Conservation (phyloP, 2,113 vertebrate species). For the Anhinga rufa region DNA sequence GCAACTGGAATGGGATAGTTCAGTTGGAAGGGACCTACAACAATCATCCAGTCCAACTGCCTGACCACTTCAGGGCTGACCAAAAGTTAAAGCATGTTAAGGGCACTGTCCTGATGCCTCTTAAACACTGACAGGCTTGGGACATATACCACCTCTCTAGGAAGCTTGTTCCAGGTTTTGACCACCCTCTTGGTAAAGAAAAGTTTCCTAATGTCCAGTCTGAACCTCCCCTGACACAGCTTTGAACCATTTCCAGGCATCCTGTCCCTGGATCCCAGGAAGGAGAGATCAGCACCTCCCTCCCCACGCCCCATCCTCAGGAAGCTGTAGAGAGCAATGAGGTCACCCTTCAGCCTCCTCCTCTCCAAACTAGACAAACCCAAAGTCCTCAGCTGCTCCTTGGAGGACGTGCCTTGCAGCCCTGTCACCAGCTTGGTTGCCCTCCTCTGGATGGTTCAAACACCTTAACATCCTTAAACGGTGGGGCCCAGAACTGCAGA, state of each 20-base stretch:
- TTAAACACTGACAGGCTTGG: background rate
- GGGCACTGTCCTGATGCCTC: background rate
- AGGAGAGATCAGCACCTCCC: background rate
- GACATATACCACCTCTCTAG: background rate
- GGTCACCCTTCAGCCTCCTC: background rate
- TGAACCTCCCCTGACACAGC: background rate
- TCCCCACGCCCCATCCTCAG: background rate
- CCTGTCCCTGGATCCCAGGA: background rate
- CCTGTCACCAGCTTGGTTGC: background rate
- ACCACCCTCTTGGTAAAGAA: background rate
- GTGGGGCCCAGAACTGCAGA: background rate
- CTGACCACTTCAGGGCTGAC: background rate
- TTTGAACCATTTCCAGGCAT: background rate
- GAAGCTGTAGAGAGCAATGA: background rate
- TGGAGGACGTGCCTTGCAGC: background rate
- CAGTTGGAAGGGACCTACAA: background rate
- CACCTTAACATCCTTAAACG: background rate
- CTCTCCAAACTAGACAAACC: background rate
- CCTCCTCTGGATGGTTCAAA: background rate
- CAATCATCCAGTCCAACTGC: background rate
- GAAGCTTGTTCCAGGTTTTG: background rate
- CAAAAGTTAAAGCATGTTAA: background rate
- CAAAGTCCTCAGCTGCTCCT: background rate
- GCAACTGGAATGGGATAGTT: background rate
- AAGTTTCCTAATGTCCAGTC: background rate